Conservation (phyloP, 2,888 invertebrate genomes). For the Gryllus longicercus region DNA sequence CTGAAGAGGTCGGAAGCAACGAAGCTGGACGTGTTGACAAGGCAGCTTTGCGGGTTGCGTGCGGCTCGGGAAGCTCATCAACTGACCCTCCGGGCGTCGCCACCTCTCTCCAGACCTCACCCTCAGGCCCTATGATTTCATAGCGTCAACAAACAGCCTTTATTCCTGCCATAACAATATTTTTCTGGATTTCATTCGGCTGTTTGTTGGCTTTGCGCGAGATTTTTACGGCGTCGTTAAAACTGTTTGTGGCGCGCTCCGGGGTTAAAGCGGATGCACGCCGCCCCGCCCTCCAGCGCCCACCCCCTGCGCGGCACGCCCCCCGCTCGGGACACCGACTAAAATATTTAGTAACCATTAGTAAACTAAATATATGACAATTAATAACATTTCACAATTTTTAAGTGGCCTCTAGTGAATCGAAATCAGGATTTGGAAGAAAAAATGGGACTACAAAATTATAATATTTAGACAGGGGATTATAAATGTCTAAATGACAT, state of each 20-base stretch:
- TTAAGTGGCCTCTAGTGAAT: no score
- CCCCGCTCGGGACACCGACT: background rate
- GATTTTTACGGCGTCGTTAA: conserved; percentile 17
- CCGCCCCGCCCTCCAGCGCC: background rate
- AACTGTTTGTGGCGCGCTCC: conserved; percentile 5
- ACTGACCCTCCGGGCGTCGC: background rate
- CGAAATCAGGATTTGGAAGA: no score
- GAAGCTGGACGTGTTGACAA: no score
- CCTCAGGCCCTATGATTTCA: background rate
- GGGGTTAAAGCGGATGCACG: background rate
- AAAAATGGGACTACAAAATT: no score
- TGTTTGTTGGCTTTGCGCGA: conserved; percentile 17
- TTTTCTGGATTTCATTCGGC: conserved; percentile 17
- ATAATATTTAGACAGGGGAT: no score
- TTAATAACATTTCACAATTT: no score
- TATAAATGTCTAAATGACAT: no score
- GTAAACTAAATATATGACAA: no score
- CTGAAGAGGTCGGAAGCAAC: no score
- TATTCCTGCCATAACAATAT: conserved; percentile 17
- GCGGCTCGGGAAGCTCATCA: background rate
- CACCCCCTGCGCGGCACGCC: background rate
- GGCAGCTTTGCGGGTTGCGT: no score
- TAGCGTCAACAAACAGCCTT: conserved; percentile 17
- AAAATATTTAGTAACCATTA: no score
- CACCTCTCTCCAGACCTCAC: background rate